Conservation (phyloP, 1,140 invertebrate species). For the Heliothis subflexa region DNA sequence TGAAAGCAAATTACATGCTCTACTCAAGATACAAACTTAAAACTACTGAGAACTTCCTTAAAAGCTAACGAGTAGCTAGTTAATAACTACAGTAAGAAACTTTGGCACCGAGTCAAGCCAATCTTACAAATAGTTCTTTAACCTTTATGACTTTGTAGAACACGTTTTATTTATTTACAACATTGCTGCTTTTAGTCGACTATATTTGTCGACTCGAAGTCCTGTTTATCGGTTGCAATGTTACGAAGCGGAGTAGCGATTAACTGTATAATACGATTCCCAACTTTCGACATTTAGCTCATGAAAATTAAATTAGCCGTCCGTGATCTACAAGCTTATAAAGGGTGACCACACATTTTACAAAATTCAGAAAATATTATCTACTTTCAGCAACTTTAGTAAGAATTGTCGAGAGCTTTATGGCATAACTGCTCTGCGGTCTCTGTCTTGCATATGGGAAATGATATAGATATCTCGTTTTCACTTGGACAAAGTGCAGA, state of each 20-base stretch:
- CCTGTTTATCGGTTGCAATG: background rate
- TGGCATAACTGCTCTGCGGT: background rate
- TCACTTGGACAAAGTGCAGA: constrained; percentile 32
- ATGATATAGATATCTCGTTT: background rate
- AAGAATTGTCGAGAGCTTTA: constrained; percentile 44
- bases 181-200: background rate
- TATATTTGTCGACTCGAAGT: background rate
- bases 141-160: too few species aligned
- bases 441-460: background rate
- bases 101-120: too few species aligned
- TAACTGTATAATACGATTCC: background rate
- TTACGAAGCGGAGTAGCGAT: background rate
- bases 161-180: background rate
- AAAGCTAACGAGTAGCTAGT: too few species aligned
- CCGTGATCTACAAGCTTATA: constrained; percentile 13
- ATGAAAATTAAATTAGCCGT: constrained; percentile 32
- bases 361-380: constrained; percentile 40
- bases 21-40: background rate
- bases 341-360: constrained; percentile 24
- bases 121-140: too few species aligned
- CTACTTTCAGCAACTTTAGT: constrained; percentile 41
- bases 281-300: constrained; percentile 10
- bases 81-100: too few species aligned
- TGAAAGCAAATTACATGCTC: background rate
- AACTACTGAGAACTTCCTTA: too few species aligned